Base-by-base conservation (phyloP, 2,888 invertebrate species). In the Leptinotarsa juncta region DNA sequence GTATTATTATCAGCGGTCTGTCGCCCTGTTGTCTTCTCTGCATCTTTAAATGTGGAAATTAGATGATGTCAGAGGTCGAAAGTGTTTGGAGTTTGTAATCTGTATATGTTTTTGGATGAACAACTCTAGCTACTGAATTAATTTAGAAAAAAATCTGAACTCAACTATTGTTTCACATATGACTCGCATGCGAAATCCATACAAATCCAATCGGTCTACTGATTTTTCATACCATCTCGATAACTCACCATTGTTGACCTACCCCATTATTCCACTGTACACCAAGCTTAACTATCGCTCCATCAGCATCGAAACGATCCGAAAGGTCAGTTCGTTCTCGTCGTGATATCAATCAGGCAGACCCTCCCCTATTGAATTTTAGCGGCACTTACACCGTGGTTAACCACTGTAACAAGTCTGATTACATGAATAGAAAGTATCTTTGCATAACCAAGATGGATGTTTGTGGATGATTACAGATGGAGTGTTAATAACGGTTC, bases 361-460 rank as follows among this genome's bases (percentile, higher is more conserved):
- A 74, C 78, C 79, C 79, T 78, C 78, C 78, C 77, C 79, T 78
- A 78, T 78, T 79, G 79, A 78, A 79, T 78, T 78, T 73, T 78
- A 79, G 74, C 77, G 76, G 78, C 78, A 76, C 80, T 80, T 77
- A 80, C 78, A 77, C 72, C 70, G 77, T 70, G 80, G 80, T 79
- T 80, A 78, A 80, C 80, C 79, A 73, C 72, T 79, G 80, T 80
- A 80, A 80, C 80, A 79, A 80, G 77, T 80, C 76, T 74, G 80
- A 80, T 80, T 80, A 80, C 79, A 75, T 74, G 78, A 79, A 80
- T 80, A 78, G 79, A 79, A 80, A 80, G 75, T 80, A 78, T 77
- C 79, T 76, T 62, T 62, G 62, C 26, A 62, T 62, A 62, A 18
- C 32, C 62, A 12, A 62, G 62, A 62, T 62, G n/a, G 62, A 62